Evolutionary conservation across 64 coral and sea anemone species (phyloP), one percentile per base, ranked within the genome.

Genomic region (Acropora tenuis): DNA sequence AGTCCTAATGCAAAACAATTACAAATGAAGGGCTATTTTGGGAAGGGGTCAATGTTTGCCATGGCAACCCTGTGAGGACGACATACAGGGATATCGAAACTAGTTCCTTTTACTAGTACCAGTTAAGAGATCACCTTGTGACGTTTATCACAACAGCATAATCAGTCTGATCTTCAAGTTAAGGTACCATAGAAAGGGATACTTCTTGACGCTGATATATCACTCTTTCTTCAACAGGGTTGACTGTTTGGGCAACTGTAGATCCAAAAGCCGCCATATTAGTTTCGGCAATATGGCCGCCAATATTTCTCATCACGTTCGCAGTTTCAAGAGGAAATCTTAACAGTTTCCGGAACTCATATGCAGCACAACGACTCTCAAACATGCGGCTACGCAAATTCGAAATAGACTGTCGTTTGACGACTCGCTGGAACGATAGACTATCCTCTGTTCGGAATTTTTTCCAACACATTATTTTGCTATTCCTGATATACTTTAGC

Each of bases 401-500:
- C 74, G 69, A 74, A 60, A 46, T 82, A 5, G 69, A 71, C 72
- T 83, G 63, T 9, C 53, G 20, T 15, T 73, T 61, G 2, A 73
- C 80, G 45, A 15, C 75, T 53, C 50, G 80, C n/a, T 77, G 87
- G 59, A 69, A 50, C 77, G 80, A 80, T 84, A 80, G 87, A 65
- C 60, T 41, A 53, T 11, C 18, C 48, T 59, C 50, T 6, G 73
- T 96, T 43, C 93, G 90, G 94, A 88, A 90, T 17, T 80, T 72
- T 0, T 55, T 69, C 48, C 78, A 88, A 10, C 81, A 86, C 45
- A 65, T 93, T 20, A 15, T 93, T 1, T 47, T 89, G 8, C 69
- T 96, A 48, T 96, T 93, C 45, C 15, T 96, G 5, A 73, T 78
- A 5, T 90, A 89, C 49, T 96, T 96, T 20, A 77, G 79, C n/a